Percentiles rank a stretch among this genome's conserved stretches.
These are phyloP conservation scores for Pseudocheirus occidentalis DNA, from an alignment of 2,797 vertebrate species.

Conservation along the genomic window DNA sequence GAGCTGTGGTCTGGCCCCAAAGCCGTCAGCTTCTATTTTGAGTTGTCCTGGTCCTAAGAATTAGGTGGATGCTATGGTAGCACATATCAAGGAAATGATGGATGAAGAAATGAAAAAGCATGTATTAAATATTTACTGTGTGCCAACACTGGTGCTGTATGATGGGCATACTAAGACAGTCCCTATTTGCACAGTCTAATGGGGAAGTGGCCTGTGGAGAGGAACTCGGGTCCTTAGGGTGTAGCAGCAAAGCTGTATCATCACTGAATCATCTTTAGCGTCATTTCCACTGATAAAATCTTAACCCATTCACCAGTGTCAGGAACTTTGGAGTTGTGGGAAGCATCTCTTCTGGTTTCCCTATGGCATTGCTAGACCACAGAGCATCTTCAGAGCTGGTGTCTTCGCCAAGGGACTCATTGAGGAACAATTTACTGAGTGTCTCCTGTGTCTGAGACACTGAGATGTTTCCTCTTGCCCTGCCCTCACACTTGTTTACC, in stretches of 20 bases:
- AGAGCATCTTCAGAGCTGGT: conserved; percentile 22
- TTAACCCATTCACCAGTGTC: too few species aligned
- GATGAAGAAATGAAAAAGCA: not conserved
- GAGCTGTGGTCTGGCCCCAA: not conserved
- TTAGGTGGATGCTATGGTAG: not conserved
- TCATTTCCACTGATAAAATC: not conserved
- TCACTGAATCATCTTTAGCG: not conserved
- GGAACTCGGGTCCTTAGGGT: not conserved
- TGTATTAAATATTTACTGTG: not conserved
- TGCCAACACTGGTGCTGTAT: not conserved
- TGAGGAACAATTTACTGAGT: not conserved
- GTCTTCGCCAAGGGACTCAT: not conserved
- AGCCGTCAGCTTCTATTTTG: not conserved
- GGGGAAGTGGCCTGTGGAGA: not conserved
- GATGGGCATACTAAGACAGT: not conserved
- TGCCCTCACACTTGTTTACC: not conserved
- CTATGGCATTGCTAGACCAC: not conserved
- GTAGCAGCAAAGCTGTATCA: not conserved
- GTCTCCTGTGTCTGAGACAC: not conserved
- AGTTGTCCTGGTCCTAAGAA: not conserved
- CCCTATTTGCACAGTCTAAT: not conserved
- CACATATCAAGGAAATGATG: not conserved
- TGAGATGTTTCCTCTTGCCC: not conserved
- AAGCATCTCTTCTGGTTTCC: conserved; percentile 9
- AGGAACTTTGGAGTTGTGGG: not conserved